A percentile compares a stretch with the other conserved stretches of the same genome.
phyloP scores from a whole-genome alignment of 2,113 vertebrate genomes.

The Calcarius ornatus region DNA sequence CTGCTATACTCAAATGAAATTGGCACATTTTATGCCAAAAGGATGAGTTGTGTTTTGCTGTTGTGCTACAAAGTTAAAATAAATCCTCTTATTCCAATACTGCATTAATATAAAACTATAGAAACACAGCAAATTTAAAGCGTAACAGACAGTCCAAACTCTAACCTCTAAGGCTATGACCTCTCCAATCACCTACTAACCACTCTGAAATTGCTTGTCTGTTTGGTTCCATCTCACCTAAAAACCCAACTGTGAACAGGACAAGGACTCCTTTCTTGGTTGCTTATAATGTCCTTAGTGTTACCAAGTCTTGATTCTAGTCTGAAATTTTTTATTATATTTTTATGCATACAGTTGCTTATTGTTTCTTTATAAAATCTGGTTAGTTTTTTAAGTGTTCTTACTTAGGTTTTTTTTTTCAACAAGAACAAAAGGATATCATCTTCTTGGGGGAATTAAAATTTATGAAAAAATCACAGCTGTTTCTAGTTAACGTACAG shows the following conservation, averaged over 20 bases:
- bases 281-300: background rate
- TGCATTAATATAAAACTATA: background rate
- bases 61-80: background rate
- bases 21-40: background rate
- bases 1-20: background rate
- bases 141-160: background rate
- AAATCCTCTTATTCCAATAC: background rate
- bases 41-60: background rate
- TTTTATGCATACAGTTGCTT: background rate
- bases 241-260: background rate
- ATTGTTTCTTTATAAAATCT: background rate
- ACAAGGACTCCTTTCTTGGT: background rate
- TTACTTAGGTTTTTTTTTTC: accelerated
- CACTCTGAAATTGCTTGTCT: background rate
- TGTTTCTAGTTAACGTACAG: background rate
- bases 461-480: background rate
- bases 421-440: background rate
- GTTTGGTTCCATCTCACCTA: background rate
- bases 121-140: background rate
- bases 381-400: background rate
- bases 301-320: background rate
- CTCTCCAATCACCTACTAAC: background rate
- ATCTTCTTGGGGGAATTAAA: background rate
- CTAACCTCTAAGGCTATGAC: background rate
- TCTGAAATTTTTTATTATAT: background rate